phyloP scores from a whole-genome alignment of 2,113 vertebrate species.

The Meleagris gallopavo region DNA sequence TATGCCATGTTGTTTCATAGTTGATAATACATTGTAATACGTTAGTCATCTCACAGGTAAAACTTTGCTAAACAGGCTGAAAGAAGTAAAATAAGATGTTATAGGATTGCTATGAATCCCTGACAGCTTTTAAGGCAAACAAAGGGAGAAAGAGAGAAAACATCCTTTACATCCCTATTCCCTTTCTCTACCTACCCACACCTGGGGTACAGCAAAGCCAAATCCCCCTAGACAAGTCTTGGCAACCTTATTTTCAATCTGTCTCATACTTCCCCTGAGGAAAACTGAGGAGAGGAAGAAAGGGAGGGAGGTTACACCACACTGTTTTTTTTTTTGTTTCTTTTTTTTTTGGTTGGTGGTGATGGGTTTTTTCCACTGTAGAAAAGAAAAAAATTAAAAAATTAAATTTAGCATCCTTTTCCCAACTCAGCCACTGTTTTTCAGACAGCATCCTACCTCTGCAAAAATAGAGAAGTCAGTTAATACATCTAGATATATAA shows the following conservation, averaged over 20 bases:
- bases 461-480: background rate
- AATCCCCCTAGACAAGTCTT: conserved; percentile 43
- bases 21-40: background rate
- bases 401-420: background rate
- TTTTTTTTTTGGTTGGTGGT: background rate
- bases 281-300: background rate
- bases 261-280: conserved; percentile 37
- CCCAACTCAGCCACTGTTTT: background rate
- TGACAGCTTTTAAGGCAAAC: conserved; percentile 13
- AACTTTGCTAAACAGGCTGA: background rate
- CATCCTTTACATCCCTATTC: conserved; percentile 19
- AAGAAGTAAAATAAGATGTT: conserved; percentile 36
- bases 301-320: background rate
- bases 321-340: background rate
- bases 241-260: conserved; percentile 52
- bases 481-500: background rate
- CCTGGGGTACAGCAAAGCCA: conserved; percentile 17
- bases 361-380: background rate
- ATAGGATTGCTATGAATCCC: background rate
- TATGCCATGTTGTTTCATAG: background rate
- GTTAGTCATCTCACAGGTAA: background rate
- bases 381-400: background rate
- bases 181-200: conserved; percentile 30
- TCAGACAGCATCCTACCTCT: background rate
- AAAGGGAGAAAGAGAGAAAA: background rate